Evolutionary conservation across 2,113 vertebrate species (phyloP), one percentile per base, ranked within the genome.

Genomic region (Phrynosoma blainvillii): DNA sequence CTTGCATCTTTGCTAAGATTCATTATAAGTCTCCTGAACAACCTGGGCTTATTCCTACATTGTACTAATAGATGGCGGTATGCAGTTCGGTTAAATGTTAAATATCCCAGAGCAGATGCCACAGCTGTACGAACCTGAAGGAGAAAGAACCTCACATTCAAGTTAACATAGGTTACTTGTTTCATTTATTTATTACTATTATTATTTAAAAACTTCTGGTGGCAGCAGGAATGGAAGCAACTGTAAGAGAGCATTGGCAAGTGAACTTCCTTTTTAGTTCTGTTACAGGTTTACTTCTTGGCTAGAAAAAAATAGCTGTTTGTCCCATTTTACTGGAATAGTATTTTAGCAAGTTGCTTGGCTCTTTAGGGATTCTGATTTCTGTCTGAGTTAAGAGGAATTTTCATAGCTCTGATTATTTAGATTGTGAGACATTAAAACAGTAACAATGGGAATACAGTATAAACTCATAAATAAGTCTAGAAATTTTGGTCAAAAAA

Each of bases 61-160:
- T 97, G 95, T 13, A 91, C 93, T 83, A 97, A 76, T 32, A 97
- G 90, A 30, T 95, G 92, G 13, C 96, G 96, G 82, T 96, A 96
- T 30, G 96, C 97, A 7, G 93, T 91, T 6, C 94, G 94, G 78
- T 97, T 97, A 68, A 96, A 97, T 30, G 95, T 96, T 70, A 97
- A 91, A 92, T 97, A 97, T 32, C 97, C 97, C 18, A 97, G 96
- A n/a, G 96, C 96, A 78, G 82, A 93, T 7, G 97, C 96, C 87
- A 95, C 95, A 20, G 96, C 95, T 25, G 92, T 80, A 1, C 95
- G 93, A 56, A 97, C 96, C 97, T 97, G 88, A 73, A 85, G 47
- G 16, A 89, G 59, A 87, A 84, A 78, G 20, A 85, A 54, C 20
- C 30, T 9, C 62, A 36, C 13, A 20, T 27, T 66, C 21, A 7